Conservation (phyloP, 1,140 invertebrate genomes). For the Drosophila setifemur region DNA sequence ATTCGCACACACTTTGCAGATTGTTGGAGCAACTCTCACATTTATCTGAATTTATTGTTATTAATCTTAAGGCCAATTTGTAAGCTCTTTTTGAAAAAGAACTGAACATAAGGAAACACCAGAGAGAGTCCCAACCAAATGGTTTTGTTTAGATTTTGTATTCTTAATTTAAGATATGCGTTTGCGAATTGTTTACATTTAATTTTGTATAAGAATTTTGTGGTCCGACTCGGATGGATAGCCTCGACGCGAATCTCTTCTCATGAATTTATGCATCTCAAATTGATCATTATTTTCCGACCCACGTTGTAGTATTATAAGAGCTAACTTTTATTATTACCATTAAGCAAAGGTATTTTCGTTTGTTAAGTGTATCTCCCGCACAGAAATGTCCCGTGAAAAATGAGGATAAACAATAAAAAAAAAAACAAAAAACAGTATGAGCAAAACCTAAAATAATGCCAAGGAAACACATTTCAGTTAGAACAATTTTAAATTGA, state of each 20-base stretch:
- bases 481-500: slow-evolving; percentile 26
- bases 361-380: slow-evolving; percentile 14
- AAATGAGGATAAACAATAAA: slow-evolving; percentile 27
- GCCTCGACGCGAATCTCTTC: neutral
- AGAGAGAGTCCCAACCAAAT: neutral
- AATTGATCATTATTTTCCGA: neutral
- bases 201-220: neutral
- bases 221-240: slow-evolving; percentile 10
- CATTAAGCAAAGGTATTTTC: neutral
- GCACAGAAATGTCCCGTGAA: neutral
- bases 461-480: slow-evolving; percentile 36
- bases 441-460: neutral
- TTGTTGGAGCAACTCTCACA: neutral
- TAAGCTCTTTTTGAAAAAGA: neutral
- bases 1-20: slow-evolving; percentile 10
- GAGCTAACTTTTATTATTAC: neutral
- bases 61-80: slow-evolving; percentile 14
- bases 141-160: neutral
- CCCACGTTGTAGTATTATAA: slow-evolving; percentile 6
- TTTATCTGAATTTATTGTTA: slow-evolving; percentile 20
- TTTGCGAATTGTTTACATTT: neutral
- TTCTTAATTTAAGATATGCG: neutral
- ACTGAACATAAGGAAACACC: neutral
- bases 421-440: slow-evolving; percentile 1
- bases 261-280: slow-evolving; percentile 9